phyloP scores from a whole-genome alignment of 2,888 invertebrate species.

The Argynnis bischoffii region DNA sequence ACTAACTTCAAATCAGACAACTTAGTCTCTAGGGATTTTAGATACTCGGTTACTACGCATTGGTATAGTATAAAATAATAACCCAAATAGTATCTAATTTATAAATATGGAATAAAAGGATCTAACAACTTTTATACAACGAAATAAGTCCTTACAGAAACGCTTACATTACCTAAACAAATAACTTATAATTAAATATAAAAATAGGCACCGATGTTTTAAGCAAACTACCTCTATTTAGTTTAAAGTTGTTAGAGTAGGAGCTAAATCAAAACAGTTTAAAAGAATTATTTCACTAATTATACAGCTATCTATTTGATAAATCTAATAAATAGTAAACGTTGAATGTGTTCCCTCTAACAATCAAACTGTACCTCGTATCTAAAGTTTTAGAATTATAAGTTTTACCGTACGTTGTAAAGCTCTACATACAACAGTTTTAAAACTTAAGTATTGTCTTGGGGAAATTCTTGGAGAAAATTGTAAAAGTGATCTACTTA shows the following conservation, averaged over 20 bases:
- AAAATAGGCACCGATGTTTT: constrained; percentile 69
- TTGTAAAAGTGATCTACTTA: background rate
- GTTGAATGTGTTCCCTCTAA: constrained; percentile 40
- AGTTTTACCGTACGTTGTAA: background rate
- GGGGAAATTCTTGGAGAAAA: background rate
- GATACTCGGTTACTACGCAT: background rate
- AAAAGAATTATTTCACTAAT: constrained; percentile 40
- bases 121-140: background rate
- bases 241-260: constrained; percentile 28
- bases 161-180: constrained; percentile 42
- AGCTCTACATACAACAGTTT: background rate
- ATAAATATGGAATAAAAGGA: background rate
- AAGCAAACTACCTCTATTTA: constrained; percentile 65
- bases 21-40: no score
- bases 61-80: background rate
- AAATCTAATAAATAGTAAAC: constrained; percentile 40
- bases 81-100: constrained; percentile 6
- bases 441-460: background rate
- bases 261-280: constrained; percentile 38
- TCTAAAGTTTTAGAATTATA: constrained; percentile 15
- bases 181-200: constrained; percentile 44
- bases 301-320: constrained; percentile 41
- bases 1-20: no score
- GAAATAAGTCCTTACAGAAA: constrained; percentile 23
- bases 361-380: constrained; percentile 48